These are phyloP conservation scores for Silurus aristotelis DNA, from an alignment of 2,797 vertebrate species.

Conservation along the genomic window DNA sequence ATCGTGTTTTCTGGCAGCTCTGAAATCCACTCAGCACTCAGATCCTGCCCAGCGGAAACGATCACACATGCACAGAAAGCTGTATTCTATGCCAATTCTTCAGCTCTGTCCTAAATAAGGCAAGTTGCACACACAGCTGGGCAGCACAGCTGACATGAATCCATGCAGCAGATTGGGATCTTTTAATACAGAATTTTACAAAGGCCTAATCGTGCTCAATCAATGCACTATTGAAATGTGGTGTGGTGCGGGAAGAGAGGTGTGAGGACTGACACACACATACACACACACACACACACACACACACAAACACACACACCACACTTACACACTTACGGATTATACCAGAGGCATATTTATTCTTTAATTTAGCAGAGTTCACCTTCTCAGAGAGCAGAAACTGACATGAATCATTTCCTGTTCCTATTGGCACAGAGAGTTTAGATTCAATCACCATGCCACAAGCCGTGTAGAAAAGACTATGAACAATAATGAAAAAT, in stretches of 20 bases:
- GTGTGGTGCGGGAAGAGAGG: constrained; percentile 37
- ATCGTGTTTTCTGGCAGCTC: constrained; percentile 24
- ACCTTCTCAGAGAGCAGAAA: constrained; percentile 32
- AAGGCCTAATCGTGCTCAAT: constrained; percentile 59
- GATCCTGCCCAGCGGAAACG: constrained; percentile 44
- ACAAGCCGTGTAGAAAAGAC: not conserved
- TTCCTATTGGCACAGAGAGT: constrained; percentile 4
- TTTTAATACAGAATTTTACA: constrained; percentile 53
- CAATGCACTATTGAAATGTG: constrained; percentile 57
- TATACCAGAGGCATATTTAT: constrained; percentile 28
- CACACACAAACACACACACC: too few species aligned
- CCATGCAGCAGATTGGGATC: constrained; percentile 53
- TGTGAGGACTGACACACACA: constrained; percentile 28
- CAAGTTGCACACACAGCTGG: constrained; percentile 54
- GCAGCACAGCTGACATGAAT: constrained; percentile 56
- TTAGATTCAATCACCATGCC: not conserved
- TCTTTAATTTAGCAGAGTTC: constrained; percentile 39
- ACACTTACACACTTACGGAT: constrained; percentile 5
- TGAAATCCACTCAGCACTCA: constrained; percentile 29
- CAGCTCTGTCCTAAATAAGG: constrained; percentile 48
- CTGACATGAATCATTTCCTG: constrained; percentile 45
- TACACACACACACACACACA: not conserved
- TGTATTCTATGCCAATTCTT: constrained; percentile 44
- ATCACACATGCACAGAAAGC: constrained; percentile 50
- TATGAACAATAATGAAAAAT: too few species aligned